Conservation (phyloP, 2,113 vertebrate species). For the Eptatretus burgeri region DNA sequence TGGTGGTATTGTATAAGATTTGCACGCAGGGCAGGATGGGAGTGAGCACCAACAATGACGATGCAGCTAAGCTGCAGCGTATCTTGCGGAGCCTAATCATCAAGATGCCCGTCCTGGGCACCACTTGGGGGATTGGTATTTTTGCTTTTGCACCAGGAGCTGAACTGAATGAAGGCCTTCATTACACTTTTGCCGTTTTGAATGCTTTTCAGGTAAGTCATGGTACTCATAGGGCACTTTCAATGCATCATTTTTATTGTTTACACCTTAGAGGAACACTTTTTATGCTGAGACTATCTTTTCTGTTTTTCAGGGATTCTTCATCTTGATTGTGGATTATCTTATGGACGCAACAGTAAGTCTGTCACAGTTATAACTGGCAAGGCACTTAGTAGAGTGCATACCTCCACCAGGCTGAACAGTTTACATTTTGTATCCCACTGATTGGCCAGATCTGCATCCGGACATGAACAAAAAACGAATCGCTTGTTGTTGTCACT, state of each 20-base stretch:
- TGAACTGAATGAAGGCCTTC: constrained; percentile 14
- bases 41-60: constrained; percentile 15
- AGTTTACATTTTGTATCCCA: no score
- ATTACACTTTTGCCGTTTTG: constrained; percentile 26
- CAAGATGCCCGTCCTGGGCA: constrained; percentile 40
- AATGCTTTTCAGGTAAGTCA: constrained; percentile 40
- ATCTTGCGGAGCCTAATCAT: constrained; percentile 33
- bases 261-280: neutral
- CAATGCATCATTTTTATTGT: constrained; percentile 7
- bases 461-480: no score
- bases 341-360: constrained; percentile 27
- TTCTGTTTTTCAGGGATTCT: constrained; percentile 22
- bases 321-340: constrained; percentile 29
- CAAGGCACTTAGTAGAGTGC: no score
- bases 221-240: neutral
- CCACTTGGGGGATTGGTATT: constrained; percentile 48
- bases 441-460: no score
- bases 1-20: constrained; percentile 29
- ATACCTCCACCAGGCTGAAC: no score
- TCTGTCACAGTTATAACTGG: neutral
- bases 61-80: constrained; percentile 20
- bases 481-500: no score
- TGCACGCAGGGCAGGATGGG: constrained; percentile 22
- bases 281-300: neutral
- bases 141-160: constrained; percentile 15